These are phyloP conservation scores for Caenorhabditis virilis DNA, from an alignment of 2,888 invertebrate species.

Conservation along the genomic window DNA sequence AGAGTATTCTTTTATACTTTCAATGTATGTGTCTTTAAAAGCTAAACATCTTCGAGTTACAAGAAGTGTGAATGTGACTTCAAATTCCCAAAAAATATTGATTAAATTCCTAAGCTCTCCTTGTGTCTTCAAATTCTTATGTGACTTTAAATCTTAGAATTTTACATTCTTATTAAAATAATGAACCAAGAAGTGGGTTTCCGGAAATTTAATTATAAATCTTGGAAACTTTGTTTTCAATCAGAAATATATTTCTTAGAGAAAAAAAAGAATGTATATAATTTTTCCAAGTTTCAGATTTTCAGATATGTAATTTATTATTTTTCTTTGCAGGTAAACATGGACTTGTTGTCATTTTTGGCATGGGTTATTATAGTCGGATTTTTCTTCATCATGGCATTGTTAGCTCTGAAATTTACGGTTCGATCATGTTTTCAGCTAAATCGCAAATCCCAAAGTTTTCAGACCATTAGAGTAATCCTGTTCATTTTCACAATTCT, in stretches of 20 bases:
- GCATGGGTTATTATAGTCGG: constrained; percentile 19
- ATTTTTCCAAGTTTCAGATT: background rate
- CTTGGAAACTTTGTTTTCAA: too few species aligned
- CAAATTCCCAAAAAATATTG: too few species aligned
- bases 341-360: constrained; percentile 25
- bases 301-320: background rate
- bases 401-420: constrained; percentile 28
- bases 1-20: too few species aligned
- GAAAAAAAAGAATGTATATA: background rate
- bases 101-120: too few species aligned
- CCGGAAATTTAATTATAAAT: too few species aligned
- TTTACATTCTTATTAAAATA: too few species aligned
- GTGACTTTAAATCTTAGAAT: too few species aligned
- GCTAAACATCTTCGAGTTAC: too few species aligned
- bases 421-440: background rate
- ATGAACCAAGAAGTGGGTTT: too few species aligned
- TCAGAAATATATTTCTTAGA: background rate
- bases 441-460: background rate
- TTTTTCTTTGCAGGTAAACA: constrained; percentile 18
- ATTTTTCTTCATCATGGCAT: constrained; percentile 16
- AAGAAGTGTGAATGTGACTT: too few species aligned
- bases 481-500: constrained; percentile 11
- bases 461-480: constrained; percentile 24
- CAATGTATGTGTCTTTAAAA: too few species aligned
- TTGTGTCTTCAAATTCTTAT: too few species aligned